These are phyloP conservation scores for Epirrhoe alternata DNA, from an alignment of 2,888 invertebrate species.

Conservation along the genomic window DNA sequence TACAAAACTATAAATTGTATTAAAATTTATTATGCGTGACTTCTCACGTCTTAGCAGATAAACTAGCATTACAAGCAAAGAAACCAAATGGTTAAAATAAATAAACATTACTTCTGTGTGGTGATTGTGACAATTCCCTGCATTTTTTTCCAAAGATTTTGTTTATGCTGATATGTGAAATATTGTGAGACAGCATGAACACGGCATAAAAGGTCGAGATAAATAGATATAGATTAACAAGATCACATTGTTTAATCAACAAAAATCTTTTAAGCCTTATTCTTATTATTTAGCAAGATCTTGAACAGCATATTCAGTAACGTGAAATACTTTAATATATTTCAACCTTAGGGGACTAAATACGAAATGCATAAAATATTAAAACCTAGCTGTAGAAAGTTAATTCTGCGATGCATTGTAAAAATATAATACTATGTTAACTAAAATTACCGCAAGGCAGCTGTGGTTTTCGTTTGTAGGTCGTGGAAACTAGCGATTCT, in stretches of 20 bases:
- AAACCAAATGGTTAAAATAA: conserved; percentile 59
- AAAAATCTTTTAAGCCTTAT: too few relatives aligned
- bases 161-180: conserved; percentile 7
- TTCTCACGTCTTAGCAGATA: conserved; percentile 64
- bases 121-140: conserved; percentile 42
- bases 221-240: background rate
- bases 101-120: conserved; percentile 47
- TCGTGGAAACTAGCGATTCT: conserved; percentile 41
- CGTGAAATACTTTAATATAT: background rate
- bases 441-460: conserved; percentile 50
- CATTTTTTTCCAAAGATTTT: conserved; percentile 21
- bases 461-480: conserved; percentile 33
- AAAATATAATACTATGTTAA: conserved; percentile 55
- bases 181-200: conserved; percentile 13
- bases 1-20: conserved; percentile 49
- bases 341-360: conserved; percentile 6
- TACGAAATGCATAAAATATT: conserved; percentile 31
- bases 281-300: too few relatives aligned
- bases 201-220: background rate
- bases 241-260: too few relatives aligned
- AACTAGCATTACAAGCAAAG: conserved; percentile 70
- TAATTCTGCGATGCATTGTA: conserved; percentile 45
- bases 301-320: too few relatives aligned
- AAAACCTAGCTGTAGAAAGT: conserved; percentile 38
- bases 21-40: conserved; percentile 65